Evolutionary conservation across 2,113 vertebrate species (phyloP).

Genomic region (Catharus fuscescens): DNA sequence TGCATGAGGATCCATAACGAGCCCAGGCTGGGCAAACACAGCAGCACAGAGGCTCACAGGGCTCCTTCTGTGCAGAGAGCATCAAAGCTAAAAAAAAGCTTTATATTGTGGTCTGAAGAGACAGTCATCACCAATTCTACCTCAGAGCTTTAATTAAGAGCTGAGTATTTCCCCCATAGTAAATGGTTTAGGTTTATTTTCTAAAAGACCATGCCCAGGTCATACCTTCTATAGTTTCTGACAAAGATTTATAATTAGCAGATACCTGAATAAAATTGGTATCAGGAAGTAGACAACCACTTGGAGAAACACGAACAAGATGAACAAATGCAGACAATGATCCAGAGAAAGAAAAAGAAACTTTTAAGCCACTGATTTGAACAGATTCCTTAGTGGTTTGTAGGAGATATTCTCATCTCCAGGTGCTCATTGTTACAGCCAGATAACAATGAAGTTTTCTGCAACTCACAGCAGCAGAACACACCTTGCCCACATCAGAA

Average conservation of each 20-base stretch:
- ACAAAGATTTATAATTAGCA: background rate
- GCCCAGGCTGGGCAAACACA: background rate
- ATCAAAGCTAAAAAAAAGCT: background rate
- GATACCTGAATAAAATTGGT: background rate
- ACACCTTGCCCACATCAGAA: background rate
- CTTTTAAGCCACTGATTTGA: background rate
- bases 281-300: background rate
- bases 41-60: background rate
- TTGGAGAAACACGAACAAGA: background rate
- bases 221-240: background rate
- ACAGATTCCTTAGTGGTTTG: background rate
- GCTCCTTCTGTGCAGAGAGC: background rate
- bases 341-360: background rate
- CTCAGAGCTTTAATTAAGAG: background rate
- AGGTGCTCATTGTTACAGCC: background rate
- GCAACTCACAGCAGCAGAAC: background rate
- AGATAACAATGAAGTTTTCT: background rate
- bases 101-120: background rate
- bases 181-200: background rate
- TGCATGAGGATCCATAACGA: background rate
- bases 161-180: background rate
- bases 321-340: background rate
- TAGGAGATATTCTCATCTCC: background rate
- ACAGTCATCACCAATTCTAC: background rate
- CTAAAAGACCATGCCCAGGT: background rate